A percentile compares a stretch with the other conserved stretches of the same genome.
Conservation (phyloP, 1,140 invertebrate species). For the Cotesia glomerata region DNA sequence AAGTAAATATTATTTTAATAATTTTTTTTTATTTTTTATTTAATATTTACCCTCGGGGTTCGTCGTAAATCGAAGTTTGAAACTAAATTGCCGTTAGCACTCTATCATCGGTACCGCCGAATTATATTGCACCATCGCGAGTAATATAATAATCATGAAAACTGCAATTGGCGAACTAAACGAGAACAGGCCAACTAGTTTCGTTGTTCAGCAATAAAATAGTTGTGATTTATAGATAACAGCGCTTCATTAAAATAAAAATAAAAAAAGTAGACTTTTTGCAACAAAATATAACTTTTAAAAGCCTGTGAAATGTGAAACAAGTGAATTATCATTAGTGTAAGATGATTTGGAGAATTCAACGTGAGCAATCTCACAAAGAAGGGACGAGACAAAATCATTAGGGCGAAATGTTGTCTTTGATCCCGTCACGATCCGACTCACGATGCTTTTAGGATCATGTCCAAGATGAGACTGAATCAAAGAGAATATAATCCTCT, state of each 20-base stretch:
- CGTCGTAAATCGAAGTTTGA: slow-evolving; percentile 31
- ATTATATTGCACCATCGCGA: slow-evolving; percentile 24
- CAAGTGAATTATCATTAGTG: no score
- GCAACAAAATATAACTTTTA: no score
- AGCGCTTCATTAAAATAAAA: neutral
- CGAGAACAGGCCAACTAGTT: neutral
- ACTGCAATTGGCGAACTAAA: slow-evolving; percentile 25
- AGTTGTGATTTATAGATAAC: no score
- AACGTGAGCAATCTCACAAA: neutral
- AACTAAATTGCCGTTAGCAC: slow-evolving; percentile 35
- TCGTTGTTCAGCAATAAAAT: neutral
- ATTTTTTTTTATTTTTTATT: neutral
- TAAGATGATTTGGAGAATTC: neutral
- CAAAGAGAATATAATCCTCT: neutral
- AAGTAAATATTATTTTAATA: no score
- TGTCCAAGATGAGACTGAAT: slow-evolving; percentile 13
- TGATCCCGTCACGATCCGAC: slow-evolving; percentile 38
- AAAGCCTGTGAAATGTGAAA: no score
- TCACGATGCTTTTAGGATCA: slow-evolving; percentile 20
- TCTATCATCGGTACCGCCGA: slow-evolving; percentile 32
- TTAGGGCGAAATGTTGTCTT: slow-evolving; percentile 38
- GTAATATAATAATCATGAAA: slow-evolving; percentile 37
- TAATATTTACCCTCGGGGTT: neutral
- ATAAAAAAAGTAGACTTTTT: neutral
- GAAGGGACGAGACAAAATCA: slow-evolving; percentile 30